phyloP scores from a whole-genome alignment of 2,113 vertebrate genomes.

The zebrafish (Danio rerio) region DNA sequence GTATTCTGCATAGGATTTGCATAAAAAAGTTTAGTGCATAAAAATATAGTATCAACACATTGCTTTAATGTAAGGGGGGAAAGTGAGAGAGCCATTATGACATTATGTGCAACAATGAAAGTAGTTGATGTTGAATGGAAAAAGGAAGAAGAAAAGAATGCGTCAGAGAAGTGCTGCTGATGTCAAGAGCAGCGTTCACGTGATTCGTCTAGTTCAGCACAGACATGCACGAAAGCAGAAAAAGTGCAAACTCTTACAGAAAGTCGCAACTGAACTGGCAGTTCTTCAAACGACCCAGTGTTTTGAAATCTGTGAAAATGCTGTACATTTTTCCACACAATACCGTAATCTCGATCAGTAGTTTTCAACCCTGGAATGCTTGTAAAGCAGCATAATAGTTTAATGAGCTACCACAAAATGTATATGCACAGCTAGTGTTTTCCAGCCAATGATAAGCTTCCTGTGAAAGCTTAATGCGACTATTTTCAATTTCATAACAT shows the following conservation, averaged over 20 bases:
- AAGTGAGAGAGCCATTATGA: constrained; percentile 21
- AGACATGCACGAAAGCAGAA: background rate
- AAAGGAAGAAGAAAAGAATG: constrained; percentile 5
- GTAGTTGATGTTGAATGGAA: constrained; percentile 4
- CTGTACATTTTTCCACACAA: background rate
- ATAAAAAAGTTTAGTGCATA: too few relatives aligned
- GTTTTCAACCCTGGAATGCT: too few relatives aligned
- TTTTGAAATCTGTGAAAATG: constrained; percentile 9
- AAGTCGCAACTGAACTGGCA: background rate
- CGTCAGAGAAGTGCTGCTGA: constrained; percentile 26
- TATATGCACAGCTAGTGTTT: too few relatives aligned
- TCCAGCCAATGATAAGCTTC: too few relatives aligned
- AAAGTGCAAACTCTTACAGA: background rate
- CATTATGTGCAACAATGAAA: background rate
- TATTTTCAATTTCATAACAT: too few relatives aligned
- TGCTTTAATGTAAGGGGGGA: background rate
- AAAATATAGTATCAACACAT: background rate
- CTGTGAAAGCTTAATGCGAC: too few relatives aligned
- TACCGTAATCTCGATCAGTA: background rate
- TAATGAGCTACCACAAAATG: too few relatives aligned
- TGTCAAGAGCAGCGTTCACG: background rate
- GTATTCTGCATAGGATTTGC: too few relatives aligned
- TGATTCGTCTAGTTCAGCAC: constrained; percentile 7
- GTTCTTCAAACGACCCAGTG: constrained; percentile 20
- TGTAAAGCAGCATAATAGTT: too few relatives aligned